Evolutionary conservation across 64 coral and sea anemone genomes (phyloP), one percentile per base, ranked within the genome.

Genomic region (Montipora sp.): DNA sequence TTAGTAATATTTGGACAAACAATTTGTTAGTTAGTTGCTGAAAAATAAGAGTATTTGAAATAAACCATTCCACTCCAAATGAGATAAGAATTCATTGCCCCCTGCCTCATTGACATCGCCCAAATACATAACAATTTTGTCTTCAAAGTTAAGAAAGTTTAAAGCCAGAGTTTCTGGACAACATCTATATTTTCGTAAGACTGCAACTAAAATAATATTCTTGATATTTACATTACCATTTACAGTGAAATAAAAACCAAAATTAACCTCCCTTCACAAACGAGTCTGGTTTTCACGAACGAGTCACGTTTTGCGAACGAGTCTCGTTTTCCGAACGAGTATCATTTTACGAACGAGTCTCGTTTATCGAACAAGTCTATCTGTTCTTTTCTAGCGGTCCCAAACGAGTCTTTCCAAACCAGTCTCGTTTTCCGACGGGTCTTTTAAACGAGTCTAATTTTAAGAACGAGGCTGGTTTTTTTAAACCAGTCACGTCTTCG

Each of bases 41-140:
- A 72, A 19, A 72, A 72, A 72, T 57, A 57, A 71, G 20, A 22
- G 20, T 22, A 71, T 71, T 71, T 71, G 0, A 71, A 71, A 71
- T 71, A 71, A 71, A 71, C 20, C 10, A 19, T 71, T 72, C 68
- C 68, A 72, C 68, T n/a, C n/a, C 68, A 72, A 72, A 72, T 72
- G 68, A 72, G 18, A 72, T 18, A 72, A 72, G 0, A 72, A 72
- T 72, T 72, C 68, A 72, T 72, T 72, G 68, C 68, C 68, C 68
- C 68, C 11, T 72, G 68, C 68, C 68, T 72, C 9, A 72, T 72
- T 0, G 0, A 72, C 68, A 72, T 19, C 68, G 0, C 15, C 68
- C 15, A 72, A 72, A n/a, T 7, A 18, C 15, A 22, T 22, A 72
- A 72, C 68, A 72, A 72, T 18, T 57, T 6, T 6, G 53, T 57